Evolutionary conservation across 2,797 vertebrate species (phyloP).

Genomic region (Peromyscus melanophrys): DNA sequence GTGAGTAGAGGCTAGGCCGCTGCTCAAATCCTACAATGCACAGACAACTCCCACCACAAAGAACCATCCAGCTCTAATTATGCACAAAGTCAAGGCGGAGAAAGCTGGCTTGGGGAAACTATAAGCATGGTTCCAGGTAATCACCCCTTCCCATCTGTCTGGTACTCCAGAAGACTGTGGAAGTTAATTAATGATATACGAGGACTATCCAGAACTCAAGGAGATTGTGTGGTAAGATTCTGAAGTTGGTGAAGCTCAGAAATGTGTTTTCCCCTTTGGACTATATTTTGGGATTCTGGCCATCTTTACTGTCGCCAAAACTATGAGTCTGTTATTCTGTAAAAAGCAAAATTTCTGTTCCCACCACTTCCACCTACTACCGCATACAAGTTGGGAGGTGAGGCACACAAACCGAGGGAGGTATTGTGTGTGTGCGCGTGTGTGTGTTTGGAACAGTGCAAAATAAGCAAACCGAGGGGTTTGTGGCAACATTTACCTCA

Average conservation of each 20-base stretch:
- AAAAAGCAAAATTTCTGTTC: slow-evolving; percentile 56
- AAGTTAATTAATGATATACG: neutral
- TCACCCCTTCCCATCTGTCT: neutral
- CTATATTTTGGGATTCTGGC: slow-evolving; percentile 72
- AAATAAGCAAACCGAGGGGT: neutral
- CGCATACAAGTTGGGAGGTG: neutral
- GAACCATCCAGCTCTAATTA: neutral
- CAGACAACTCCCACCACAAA: neutral
- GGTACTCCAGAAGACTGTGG: neutral
- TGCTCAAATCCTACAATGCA: neutral
- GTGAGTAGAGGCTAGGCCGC: neutral
- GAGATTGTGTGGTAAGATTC: neutral
- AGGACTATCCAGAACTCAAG: neutral
- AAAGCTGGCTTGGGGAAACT: neutral
- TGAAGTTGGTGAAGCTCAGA: neutral
- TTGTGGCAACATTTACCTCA: neutral
- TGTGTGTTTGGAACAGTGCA: neutral
- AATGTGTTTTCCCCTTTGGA: slow-evolving; percentile 44
- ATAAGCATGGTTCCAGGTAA: neutral
- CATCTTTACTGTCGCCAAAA: slow-evolving; percentile 56
- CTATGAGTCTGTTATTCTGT: slow-evolving; percentile 64
- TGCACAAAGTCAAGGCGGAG: neutral
- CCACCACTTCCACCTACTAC: slow-evolving; percentile 47
- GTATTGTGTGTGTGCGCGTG: neutral
- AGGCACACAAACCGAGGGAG: neutral